Evolutionary conservation across 2,113 vertebrate genomes (phyloP), one percentile per base, ranked within the genome.

Genomic region (Sardina pilchardus): DNA sequence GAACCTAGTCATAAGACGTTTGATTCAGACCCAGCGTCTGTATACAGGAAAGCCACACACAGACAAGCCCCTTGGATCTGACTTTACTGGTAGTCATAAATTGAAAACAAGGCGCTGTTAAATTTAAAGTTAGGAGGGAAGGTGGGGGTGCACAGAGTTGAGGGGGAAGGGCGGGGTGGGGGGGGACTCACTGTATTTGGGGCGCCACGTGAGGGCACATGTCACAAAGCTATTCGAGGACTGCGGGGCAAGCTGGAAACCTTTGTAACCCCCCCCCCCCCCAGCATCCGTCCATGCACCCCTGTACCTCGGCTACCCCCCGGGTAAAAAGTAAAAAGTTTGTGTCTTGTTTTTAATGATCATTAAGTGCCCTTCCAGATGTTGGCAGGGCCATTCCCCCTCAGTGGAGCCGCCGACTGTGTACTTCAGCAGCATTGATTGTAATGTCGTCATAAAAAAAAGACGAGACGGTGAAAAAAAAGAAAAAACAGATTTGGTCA

Each of bases 351-450:
- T 71, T 91, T 92, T 92, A 93, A 91, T 93, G 91, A 90, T 93
- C 92, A 93, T 92, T 93, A 92, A 93, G 90, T 89, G 87, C 16
- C 53, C 90, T 92, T 94, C 92, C 93, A 94, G 94, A 95, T 94
- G 94, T 94, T 90, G 86, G 91, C 88, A 71, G 86, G 88, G 88
- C 84, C 89, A 90, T 80, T 87, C 81, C 82, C 92, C 90, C 88
- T 89, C 89, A 90, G 26, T 16, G n/a, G 10, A 87, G 90, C 87
- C 67, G 85, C 85, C 56, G 42, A 75, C 84, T 85, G 86, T 87
- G 85, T 88, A 89, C 89, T 71, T 86, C 82, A 82, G 80, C 86
- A 89, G 83, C 86, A 92, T 92, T 92, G 88, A 90, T 59, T 24
- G 53, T 24, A 59, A 59, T 59, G 19, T 59, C 6, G 53, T 71